Evolutionary conservation across 2,888 invertebrate species (phyloP).

Genomic region (Caenorhabditis becei): DNA sequence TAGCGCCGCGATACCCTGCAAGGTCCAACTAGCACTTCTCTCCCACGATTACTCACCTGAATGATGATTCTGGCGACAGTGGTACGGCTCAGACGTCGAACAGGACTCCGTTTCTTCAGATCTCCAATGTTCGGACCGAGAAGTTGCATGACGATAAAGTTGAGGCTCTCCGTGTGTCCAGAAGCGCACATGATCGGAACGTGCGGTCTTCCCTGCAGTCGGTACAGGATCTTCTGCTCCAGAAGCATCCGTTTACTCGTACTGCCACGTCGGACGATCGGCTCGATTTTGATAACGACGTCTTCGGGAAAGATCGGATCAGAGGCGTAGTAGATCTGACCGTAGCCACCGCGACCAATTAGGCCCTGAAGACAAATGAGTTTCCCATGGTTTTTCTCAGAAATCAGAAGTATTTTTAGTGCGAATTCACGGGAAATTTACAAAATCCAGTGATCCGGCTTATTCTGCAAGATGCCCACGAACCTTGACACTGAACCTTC

Average conservation of each 20-base stretch:
- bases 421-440: no score
- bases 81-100: slow-evolving; percentile 62
- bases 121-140: slow-evolving; percentile 74
- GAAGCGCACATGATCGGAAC: slow-evolving; percentile 61
- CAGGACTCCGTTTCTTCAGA: slow-evolving; percentile 68
- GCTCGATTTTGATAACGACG: slow-evolving; percentile 72
- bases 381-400: no score
- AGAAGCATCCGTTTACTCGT: slow-evolving; percentile 69
- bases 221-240: slow-evolving; percentile 69
- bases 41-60: slow-evolving; percentile 56
- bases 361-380: no score
- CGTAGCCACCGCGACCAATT: slow-evolving; percentile 73
- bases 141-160: slow-evolving; percentile 72
- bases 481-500: slow-evolving; percentile 61
- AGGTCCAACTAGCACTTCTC: background rate
- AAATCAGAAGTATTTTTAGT: no score
- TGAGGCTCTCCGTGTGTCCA: slow-evolving; percentile 60
- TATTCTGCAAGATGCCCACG: background rate
- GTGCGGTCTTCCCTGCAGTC: slow-evolving; percentile 68
- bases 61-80: slow-evolving; percentile 69
- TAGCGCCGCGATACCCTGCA: slow-evolving; percentile 72
- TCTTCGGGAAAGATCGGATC: slow-evolving; percentile 59
- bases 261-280: slow-evolving; percentile 59
- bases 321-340: slow-evolving; percentile 70
- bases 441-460: no score